Evolutionary conservation across 2,113 vertebrate genomes (phyloP).

Genomic region (Aythya baeri): DNA sequence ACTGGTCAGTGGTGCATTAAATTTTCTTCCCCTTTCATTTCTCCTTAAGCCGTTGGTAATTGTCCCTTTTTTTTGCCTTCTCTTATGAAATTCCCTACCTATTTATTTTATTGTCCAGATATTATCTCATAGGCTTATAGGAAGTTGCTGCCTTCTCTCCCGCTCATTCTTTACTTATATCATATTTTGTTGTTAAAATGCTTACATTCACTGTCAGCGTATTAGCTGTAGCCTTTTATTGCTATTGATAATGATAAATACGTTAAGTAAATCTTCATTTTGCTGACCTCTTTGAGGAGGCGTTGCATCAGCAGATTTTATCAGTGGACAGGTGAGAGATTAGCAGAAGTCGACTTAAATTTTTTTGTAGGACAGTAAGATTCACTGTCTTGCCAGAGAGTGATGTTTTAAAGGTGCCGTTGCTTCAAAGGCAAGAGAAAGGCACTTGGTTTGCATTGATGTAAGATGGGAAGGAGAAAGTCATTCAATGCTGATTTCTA

Average conservation of each 20-base stretch:
- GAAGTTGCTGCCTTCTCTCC: background rate
- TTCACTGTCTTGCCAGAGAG: slow-evolving; percentile 56
- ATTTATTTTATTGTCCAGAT: slow-evolving; percentile 40
- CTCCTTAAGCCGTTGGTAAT: background rate
- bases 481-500: background rate
- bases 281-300: slow-evolving; percentile 79
- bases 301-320: slow-evolving; percentile 79
- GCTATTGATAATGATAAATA: slow-evolving; percentile 80
- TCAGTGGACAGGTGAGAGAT: slow-evolving; percentile 76
- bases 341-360: slow-evolving; percentile 62
- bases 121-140: background rate
- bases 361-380: slow-evolving; percentile 58
- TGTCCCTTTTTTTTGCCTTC: background rate
- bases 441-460: background rate
- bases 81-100: slow-evolving; percentile 1
- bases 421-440: slow-evolving; percentile 27
- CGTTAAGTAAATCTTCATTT: slow-evolving; percentile 84
- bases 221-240: slow-evolving; percentile 79
- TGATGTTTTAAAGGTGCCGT: slow-evolving; percentile 60
- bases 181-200: slow-evolving; percentile 69
- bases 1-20: background rate
- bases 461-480: background rate
- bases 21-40: background rate
- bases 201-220: slow-evolving; percentile 71
- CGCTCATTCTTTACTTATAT: slow-evolving; percentile 38